Base-by-base conservation (phyloP, 2,888 invertebrate species). In the Strigamia transsilvanica region DNA sequence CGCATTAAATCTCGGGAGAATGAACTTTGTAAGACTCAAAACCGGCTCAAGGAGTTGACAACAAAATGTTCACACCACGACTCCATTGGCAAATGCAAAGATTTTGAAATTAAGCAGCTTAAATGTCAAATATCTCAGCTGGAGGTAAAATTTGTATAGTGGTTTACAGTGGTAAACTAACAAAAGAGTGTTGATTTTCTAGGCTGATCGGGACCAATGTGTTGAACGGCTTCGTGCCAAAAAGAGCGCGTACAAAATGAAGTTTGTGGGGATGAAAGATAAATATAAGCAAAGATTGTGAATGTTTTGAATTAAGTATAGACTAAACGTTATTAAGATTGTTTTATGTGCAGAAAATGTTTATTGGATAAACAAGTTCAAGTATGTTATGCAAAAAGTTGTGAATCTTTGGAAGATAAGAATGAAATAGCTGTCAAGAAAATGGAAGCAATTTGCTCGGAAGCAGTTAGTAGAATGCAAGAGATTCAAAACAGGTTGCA, bases 361-460 rank as follows among this genome's bases (percentile, higher is more conserved):
- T 61, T 61, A 10, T 18, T 61, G 61, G 61, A 61, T 61, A 61
- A 61, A 10, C 61, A 61, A 61, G 23, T 61, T 61, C 61, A 61
- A 61, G 61, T 61, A 3, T 61, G 61, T 18, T 61, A 61, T n/a
- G 61, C 61, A 18, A 61, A 61, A 18, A 61, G 61, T n/a, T 6
- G 10, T 23, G 61, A 61, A 61, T 61, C 61, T 18, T 4, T 23
- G 23, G 61, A 61, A 18, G 61, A 61, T 15, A 61, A 61, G 18
- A 61, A 61, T 23, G 15, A 61, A 61, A 61, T 61, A n/a, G 61
- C 61, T 10, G 21, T 61, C 2, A 61, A 61, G 21, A 61, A 61
- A 61, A 61, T 61, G 61, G 61, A 61, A 18, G 61, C n/a, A 10
- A 61, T 61, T 23, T 61, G 61, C 10, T 61, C 61, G 23, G 61